Percentiles rank a stretch among this genome's conserved stretches.
phyloP scores from a whole-genome alignment of 2,113 vertebrate species.

The Grallaria varia region DNA sequence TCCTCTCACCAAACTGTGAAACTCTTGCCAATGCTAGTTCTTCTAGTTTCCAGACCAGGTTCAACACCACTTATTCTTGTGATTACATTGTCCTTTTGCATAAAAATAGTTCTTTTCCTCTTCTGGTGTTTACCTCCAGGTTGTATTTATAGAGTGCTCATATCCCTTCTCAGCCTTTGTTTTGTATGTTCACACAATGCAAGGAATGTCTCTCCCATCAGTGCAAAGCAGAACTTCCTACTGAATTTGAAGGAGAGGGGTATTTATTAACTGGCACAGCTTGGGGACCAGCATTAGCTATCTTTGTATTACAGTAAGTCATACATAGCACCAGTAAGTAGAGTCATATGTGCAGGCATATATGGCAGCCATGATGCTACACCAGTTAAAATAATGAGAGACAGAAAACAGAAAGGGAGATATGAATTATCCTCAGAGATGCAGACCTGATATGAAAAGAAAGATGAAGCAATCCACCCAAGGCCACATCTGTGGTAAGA shows the following conservation, averaged over 20 bases:
- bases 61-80: constrained; percentile 2
- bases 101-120: constrained; percentile 66
- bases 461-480: not conserved
- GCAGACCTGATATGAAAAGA: not conserved
- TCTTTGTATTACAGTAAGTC: not conserved
- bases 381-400: not conserved
- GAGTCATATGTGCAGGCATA: not conserved
- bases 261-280: not conserved
- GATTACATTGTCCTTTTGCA: constrained; percentile 54
- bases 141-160: constrained; percentile 59
- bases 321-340: too few relatives aligned
- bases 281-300: not conserved
- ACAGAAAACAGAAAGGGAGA: constrained; percentile 6
- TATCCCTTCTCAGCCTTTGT: constrained; percentile 66
- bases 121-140: constrained; percentile 51
- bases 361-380: not conserved
- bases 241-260: not conserved
- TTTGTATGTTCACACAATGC: constrained; percentile 45
- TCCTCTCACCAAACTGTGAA: not conserved
- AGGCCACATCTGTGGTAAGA: not conserved
- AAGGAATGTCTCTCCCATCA: constrained; percentile 47
- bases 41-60: constrained; percentile 5
- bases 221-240: constrained; percentile 43
- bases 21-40: not conserved
- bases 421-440: not conserved